Percentiles rank a stretch among this genome's conserved stretches.
These are phyloP conservation scores for Clitarchus hookeri DNA, from an alignment of 2,888 invertebrate genomes.

Conservation along the genomic window DNA sequence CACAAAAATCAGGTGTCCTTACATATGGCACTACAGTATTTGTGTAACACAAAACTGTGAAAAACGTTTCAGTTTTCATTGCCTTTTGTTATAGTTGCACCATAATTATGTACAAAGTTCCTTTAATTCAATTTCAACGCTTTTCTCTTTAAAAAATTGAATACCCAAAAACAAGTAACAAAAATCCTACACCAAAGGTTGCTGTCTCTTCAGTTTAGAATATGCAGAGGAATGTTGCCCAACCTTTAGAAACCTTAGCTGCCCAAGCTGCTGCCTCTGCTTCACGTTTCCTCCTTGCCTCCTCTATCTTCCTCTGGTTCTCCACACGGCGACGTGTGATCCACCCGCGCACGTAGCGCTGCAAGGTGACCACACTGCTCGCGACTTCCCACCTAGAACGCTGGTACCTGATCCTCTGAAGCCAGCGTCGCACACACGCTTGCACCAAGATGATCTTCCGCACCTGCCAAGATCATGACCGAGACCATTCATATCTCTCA, in stretches of 20 bases:
- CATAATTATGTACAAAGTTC: too few species aligned
- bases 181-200: too few species aligned
- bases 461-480: slow-evolving; percentile 53
- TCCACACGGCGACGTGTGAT: slow-evolving; percentile 62
- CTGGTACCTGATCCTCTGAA: slow-evolving; percentile 63
- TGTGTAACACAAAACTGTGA: too few species aligned
- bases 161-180: too few species aligned
- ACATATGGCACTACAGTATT: too few species aligned
- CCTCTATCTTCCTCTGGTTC: slow-evolving; percentile 40
- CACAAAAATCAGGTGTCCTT: too few species aligned
- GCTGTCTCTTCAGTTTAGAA: not conserved
- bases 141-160: too few species aligned
- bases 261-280: slow-evolving; percentile 20
- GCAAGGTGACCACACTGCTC: slow-evolving; percentile 68
- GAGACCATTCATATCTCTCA: not conserved
- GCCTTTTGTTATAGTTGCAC: too few species aligned
- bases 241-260: not conserved
- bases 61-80: too few species aligned
- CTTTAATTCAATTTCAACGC: too few species aligned
- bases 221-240: not conserved
- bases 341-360: slow-evolving; percentile 71
- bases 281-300: slow-evolving; percentile 34
- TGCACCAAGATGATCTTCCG: slow-evolving; percentile 72
- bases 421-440: slow-evolving; percentile 71
- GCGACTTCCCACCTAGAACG: slow-evolving; percentile 64